Percentiles rank a stretch among this genome's conserved stretches.
Evolutionary conservation across 2,888 invertebrate species (phyloP).

Genomic region (Pristionchus fissidentatus): DNA sequence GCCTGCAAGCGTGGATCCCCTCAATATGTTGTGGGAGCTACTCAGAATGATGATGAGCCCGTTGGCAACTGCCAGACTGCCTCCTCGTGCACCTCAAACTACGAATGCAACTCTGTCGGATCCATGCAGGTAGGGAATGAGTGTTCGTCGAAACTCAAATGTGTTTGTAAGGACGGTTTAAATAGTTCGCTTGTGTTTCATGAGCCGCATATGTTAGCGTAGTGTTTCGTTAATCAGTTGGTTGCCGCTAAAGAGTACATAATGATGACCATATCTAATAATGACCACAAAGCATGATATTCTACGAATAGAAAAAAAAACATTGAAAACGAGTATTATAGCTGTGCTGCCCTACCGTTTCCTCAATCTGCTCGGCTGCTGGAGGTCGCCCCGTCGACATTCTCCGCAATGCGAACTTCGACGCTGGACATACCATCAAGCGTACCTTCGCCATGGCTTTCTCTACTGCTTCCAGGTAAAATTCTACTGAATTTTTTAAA

Average conservation of each 20-base stretch:
- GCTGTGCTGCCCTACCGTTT: constrained; percentile 72
- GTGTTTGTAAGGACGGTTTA: background rate
- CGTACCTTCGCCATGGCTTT: constrained; percentile 68
- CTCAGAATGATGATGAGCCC: constrained; percentile 72
- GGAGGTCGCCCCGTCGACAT: constrained; percentile 69
- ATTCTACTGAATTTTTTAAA: background rate
- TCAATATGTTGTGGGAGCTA: constrained; percentile 70
- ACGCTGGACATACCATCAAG: constrained; percentile 64
- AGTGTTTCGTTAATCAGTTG: no score
- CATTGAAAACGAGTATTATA: background rate
- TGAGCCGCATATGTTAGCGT: background rate
- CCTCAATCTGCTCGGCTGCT: constrained; percentile 68
- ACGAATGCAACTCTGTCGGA: constrained; percentile 73
- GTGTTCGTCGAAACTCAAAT: background rate
- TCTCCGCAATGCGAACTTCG: constrained; percentile 68
- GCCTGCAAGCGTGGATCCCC: constrained; percentile 74
- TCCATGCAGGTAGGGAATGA: constrained; percentile 62
- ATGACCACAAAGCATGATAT: no score
- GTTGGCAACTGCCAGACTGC: constrained; percentile 74
- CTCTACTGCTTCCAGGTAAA: constrained; percentile 56
- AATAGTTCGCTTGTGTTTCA: background rate
- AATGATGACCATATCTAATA: no score
- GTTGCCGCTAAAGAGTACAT: no score
- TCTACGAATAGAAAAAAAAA: background rate
- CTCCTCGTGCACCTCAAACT: constrained; percentile 71